phyloP scores from a whole-genome alignment of 2,888 invertebrate genomes.

The Nemurella pictetii region DNA sequence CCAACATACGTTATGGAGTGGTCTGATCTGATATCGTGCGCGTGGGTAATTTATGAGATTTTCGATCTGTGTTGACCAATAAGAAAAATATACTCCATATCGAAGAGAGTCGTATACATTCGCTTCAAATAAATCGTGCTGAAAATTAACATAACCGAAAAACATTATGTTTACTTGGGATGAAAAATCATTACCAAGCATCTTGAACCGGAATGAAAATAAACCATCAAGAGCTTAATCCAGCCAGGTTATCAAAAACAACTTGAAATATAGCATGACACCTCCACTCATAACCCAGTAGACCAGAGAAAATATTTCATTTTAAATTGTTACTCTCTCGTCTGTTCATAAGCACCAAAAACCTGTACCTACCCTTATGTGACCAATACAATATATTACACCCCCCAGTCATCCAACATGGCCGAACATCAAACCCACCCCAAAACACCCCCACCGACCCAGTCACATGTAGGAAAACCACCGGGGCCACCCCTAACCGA shows the following conservation, averaged over 20 bases:
- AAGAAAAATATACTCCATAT: neutral
- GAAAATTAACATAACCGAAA: neutral
- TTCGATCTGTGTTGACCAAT: neutral
- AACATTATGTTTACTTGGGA: no score
- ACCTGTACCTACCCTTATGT: conserved; percentile 8
- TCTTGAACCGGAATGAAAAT: no score
- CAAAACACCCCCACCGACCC: neutral
- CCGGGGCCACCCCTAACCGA: conserved; percentile 20
- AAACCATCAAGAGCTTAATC: neutral
- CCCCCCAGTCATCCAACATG: conserved; percentile 21
- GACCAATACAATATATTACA: conserved; percentile 1
- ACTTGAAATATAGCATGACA: no score
- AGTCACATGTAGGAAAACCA: conserved; percentile 5
- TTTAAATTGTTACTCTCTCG: neutral
- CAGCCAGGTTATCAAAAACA: no score
- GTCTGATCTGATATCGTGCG: conserved; percentile 5
- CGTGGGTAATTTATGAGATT: conserved; percentile 9
- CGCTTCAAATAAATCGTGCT: neutral
- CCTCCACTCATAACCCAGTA: neutral
- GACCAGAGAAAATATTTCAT: neutral
- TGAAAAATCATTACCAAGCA: no score
- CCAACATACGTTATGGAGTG: conserved; percentile 1
- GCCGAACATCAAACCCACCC: conserved; percentile 25
- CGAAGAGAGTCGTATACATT: neutral
- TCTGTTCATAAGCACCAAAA: neutral